Base-by-base conservation (phyloP, 1,140 invertebrate genomes). In the Drosophila pseudoobscura region DNA sequence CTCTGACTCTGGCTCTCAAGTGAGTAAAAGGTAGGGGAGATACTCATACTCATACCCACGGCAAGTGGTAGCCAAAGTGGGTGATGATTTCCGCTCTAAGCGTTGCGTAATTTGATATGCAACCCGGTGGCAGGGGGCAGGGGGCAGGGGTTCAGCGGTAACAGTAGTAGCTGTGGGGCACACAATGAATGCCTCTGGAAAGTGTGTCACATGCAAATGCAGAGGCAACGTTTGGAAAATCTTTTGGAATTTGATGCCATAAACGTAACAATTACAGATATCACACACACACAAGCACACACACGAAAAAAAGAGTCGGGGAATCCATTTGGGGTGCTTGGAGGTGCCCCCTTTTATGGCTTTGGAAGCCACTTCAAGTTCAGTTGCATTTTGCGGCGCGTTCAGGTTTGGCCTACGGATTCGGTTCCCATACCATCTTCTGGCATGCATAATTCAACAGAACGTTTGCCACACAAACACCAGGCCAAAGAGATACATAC, bases 131-230 rank as follows among this genome's bases (percentile, higher is more conserved):
- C 26, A 15, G n/a, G 17, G 26, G 55, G 39, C 26, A 15, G n/a
- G 17, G 26, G 9, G 0, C 24, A 5, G 24, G 24, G 24, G 24
- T 26, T 26, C 24, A 26, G 24, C 24, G 24, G 24, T 26, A 26
- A 26, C 24, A 0, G 24, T 26, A 26, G 24, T 26, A 15, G 55
- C 9, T 22, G 49, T 17, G 13, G 29, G n/a, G 57, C 20, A 62
- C 62, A 80, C 66, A 84, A 76, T 66, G 59, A 39, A 39, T 39
- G 52, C 53, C 45, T 45, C 35, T 39, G 35, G 44, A 87, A 85
- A 82, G 82, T 85, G 82, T 85, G 82, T 85, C 82, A 85, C 69
- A 87, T 85, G 82, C 82, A 87, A 85, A 87, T 85, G 78, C 77
- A 85, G 24, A 13, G 35, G 35, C 58, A 69, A 29, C 65, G 53